phyloP scores from a whole-genome alignment of 2,113 vertebrate genomes.

The Chiloscyllium plagiosum region DNA sequence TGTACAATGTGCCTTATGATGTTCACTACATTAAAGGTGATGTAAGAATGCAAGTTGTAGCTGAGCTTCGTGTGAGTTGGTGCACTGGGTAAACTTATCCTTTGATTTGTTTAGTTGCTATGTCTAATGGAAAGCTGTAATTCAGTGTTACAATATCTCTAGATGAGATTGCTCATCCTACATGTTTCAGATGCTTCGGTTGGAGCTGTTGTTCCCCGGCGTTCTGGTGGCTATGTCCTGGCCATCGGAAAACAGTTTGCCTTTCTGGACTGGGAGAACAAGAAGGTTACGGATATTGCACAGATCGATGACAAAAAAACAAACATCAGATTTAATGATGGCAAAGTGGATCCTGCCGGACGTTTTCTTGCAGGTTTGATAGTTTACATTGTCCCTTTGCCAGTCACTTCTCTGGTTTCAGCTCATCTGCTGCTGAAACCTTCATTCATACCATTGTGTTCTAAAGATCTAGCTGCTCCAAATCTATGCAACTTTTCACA shows the following conservation, averaged over 20 bases:
- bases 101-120: background rate
- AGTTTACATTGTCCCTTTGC: background rate
- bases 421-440: background rate
- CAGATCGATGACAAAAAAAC: slow-evolving; percentile 60
- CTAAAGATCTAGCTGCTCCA: background rate
- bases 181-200: slow-evolving; percentile 57
- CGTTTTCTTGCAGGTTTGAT: slow-evolving; percentile 71
- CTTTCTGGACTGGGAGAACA: slow-evolving; percentile 67
- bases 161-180: background rate
- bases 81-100: background rate
- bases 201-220: slow-evolving; percentile 63
- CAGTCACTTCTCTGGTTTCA: background rate
- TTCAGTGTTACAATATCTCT: background rate
- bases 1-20: background rate
- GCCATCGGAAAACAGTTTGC: slow-evolving; percentile 68
- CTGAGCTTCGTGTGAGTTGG: background rate
- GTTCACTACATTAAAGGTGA: background rate
- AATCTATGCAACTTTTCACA: background rate
- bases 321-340: slow-evolving; percentile 78
- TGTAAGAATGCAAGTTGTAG: background rate
- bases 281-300: slow-evolving; percentile 53
- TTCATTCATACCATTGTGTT: background rate
- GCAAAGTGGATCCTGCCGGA: slow-evolving; percentile 77
- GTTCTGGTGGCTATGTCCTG: slow-evolving; percentile 64
- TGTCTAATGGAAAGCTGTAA: background rate